Evolutionary conservation across 2,888 invertebrate genomes (phyloP).

Genomic region (Thymelicus acteon): DNA sequence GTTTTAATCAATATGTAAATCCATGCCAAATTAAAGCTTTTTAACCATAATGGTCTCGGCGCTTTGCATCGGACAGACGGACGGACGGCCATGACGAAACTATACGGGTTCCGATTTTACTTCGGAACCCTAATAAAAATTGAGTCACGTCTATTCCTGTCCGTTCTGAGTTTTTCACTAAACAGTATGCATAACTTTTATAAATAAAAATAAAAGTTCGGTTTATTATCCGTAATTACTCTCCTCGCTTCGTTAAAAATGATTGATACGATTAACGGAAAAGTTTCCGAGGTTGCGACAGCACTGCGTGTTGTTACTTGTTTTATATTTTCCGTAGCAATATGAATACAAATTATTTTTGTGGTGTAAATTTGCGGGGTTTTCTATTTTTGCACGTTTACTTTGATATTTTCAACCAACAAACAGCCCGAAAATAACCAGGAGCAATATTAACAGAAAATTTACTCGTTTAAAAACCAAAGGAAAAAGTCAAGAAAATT

Average conservation of each 20-base stretch:
- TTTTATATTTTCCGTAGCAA: background rate
- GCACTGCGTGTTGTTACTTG: background rate
- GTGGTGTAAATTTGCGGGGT: too few species aligned
- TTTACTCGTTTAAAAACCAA: background rate
- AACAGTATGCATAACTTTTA: too few species aligned
- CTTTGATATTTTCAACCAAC: background rate
- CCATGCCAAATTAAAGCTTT: too few species aligned
- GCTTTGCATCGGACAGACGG: too few species aligned
- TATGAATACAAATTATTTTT: background rate
- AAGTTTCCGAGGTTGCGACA: background rate
- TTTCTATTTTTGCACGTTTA: too few species aligned
- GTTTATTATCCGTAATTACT: background rate
- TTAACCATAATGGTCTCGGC: too few species aligned
- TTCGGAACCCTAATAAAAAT: too few species aligned
- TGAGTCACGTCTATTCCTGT: background rate
- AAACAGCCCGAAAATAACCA: background rate
- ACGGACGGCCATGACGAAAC: too few species aligned
- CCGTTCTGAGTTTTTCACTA: background rate
- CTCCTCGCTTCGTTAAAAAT: constrained; percentile 1
- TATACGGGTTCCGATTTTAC: too few species aligned
- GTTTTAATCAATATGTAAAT: too few species aligned
- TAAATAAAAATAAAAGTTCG: background rate
- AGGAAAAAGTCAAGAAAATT: background rate
- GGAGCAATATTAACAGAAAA: background rate
- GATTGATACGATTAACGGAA: background rate